A percentile compares a stretch with the other conserved stretches of the same genome.
These are phyloP conservation scores for Luidia sarsii DNA, from an alignment of 53 echinoderm and acorn worm species.

Conservation along the genomic window DNA sequence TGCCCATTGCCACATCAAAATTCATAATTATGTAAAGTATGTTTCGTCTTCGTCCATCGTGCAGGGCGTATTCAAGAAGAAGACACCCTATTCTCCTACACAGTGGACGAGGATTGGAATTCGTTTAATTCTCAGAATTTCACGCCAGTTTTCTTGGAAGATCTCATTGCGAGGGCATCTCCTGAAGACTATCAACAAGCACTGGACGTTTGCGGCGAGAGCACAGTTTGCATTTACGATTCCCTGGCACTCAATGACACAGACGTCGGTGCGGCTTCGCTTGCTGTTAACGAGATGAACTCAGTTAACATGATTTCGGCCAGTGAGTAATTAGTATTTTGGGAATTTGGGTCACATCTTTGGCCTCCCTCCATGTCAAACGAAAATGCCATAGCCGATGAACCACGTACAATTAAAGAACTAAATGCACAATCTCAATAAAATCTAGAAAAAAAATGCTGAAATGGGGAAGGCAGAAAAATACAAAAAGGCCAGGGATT, in stretches of 20 bases:
- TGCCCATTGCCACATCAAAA: no score
- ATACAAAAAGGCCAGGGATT: no score
- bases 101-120: constrained; percentile 13
- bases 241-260: constrained; percentile 57
- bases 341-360: no score
- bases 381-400: no score
- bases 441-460: no score
- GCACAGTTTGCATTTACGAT: constrained; percentile 58
- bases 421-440: no score
- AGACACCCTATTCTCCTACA: constrained; percentile 61
- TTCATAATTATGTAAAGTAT: no score
- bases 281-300: constrained; percentile 21
- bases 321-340: neutral
- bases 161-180: constrained; percentile 23
- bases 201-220: constrained; percentile 24
- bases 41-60: no score
- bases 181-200: neutral
- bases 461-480: no score
- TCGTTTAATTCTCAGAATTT: constrained; percentile 46
- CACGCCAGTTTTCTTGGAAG: constrained; percentile 42
- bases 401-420: no score
- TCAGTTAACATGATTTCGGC: no score
- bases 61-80: constrained; percentile 56
- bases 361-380: no score
- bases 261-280: constrained; percentile 47